Conservation (phyloP, 2,113 vertebrate species). For the Triplophysa dalaica region DNA sequence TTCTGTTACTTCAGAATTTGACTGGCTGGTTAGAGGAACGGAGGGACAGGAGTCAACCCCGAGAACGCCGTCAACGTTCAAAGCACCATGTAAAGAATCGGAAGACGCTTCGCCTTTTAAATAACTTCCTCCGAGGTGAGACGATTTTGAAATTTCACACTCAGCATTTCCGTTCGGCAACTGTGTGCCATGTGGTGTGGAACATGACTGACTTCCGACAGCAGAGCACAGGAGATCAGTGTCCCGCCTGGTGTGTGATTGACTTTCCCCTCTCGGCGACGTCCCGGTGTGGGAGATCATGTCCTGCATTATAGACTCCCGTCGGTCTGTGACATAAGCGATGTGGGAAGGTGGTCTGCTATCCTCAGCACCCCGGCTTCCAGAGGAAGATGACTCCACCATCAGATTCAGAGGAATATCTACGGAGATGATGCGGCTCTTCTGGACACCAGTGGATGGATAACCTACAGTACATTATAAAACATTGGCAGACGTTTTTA, state of each 20-base stretch:
- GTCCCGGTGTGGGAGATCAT: slow-evolving; percentile 32
- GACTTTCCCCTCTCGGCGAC: neutral
- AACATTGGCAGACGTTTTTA: too few relatives aligned
- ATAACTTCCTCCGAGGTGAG: neutral
- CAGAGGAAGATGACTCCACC: slow-evolving; percentile 51
- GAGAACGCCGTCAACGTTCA: slow-evolving; percentile 14
- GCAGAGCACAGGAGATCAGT: neutral
- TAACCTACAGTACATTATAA: neutral
- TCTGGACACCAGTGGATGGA: neutral
- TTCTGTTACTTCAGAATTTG: neutral
- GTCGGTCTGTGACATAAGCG: slow-evolving; percentile 40
- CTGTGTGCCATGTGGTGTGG: slow-evolving; percentile 10
- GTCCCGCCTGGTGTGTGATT: neutral
- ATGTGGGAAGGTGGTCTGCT: slow-evolving; percentile 47
- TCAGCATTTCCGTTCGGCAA: slow-evolving; percentile 39
- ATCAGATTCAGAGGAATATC: slow-evolving; percentile 45
- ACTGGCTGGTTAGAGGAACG: neutral
- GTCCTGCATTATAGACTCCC: slow-evolving; percentile 47
- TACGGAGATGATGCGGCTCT: slow-evolving; percentile 10
- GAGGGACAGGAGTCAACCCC: neutral
- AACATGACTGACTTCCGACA: slow-evolving; percentile 19
- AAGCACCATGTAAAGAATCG: neutral
- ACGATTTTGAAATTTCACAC: slow-evolving; percentile 1
- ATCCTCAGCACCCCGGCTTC: slow-evolving; percentile 48
- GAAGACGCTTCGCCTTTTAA: slow-evolving; percentile 44